These are phyloP conservation scores for Halictus rubicundus DNA, from an alignment of 1,140 invertebrate species.

Conservation along the genomic window DNA sequence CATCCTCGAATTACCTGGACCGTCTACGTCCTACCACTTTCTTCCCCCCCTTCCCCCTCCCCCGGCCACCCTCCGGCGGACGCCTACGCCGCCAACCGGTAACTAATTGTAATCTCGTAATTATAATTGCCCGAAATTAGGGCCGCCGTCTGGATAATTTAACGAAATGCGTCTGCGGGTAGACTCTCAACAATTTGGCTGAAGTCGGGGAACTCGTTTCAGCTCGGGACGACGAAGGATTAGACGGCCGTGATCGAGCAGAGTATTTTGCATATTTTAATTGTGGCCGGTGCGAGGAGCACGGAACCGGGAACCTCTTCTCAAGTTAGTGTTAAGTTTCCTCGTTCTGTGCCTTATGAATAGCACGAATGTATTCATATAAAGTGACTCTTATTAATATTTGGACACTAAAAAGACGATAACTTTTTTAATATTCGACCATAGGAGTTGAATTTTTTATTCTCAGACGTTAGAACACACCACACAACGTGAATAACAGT, in stretches of 20 bases:
- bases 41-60: not conserved
- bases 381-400: too few species aligned
- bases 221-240: not conserved
- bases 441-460: too few species aligned
- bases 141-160: conserved; percentile 30
- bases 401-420: too few species aligned
- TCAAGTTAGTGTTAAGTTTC: too few species aligned
- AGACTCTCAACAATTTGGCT: not conserved
- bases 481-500: too few species aligned
- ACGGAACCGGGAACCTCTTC: too few species aligned
- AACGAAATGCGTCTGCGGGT: conserved; percentile 10
- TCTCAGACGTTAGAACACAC: too few species aligned
- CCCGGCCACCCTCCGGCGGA: not conserved
- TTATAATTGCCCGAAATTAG: conserved; percentile 49
- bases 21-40: not conserved
- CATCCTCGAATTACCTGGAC: conserved; percentile 33
- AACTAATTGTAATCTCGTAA: conserved; percentile 49
- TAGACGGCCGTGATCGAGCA: not conserved
- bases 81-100: not conserved
- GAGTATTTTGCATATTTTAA: not conserved
- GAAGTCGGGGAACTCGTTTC: not conserved
- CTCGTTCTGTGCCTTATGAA: too few species aligned
- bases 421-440: too few species aligned
- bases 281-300: not conserved
- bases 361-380: too few species aligned